Conservation (phyloP, 2,797 vertebrate genomes). For the Botia kubotai region DNA sequence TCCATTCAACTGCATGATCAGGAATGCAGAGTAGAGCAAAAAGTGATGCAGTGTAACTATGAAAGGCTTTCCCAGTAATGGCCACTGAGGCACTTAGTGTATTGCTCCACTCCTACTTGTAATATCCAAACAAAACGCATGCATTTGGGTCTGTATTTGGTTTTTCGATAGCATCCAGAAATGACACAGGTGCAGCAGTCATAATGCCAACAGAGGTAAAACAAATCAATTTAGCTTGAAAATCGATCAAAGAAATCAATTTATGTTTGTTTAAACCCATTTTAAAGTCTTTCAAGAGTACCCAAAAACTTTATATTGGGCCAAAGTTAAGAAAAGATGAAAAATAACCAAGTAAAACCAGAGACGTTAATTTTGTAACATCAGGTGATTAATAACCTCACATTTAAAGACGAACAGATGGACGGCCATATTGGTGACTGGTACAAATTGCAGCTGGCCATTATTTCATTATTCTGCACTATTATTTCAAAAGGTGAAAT, state of each 20-base stretch:
- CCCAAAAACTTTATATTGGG: neutral
- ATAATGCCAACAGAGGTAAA: neutral
- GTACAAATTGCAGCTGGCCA: conserved; percentile 20
- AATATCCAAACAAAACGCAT: neutral
- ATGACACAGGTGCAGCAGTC: conserved; percentile 3
- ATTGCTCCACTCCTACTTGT: neutral
- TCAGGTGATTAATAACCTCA: conserved; percentile 48
- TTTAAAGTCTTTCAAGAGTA: conserved; percentile 24
- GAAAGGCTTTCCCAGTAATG: conserved; percentile 35
- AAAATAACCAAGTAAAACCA: neutral
- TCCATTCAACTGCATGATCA: conserved; percentile 42
- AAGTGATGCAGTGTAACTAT: conserved; percentile 37
- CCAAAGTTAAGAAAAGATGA: neutral
- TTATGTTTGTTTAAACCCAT: conserved; percentile 17
- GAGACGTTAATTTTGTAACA: neutral
- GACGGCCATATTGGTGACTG: conserved; percentile 34
- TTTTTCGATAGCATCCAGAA: neutral
- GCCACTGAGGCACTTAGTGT: conserved; percentile 14
- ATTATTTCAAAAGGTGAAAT: conserved; percentile 40
- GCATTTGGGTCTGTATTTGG: neutral
- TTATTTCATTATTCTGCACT: conserved; percentile 25
- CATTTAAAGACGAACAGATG: conserved; percentile 49
- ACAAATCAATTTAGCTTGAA: conserved; percentile 7
- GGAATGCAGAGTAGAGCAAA: conserved; percentile 12
- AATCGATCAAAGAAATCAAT: conserved; percentile 8